Base-by-base conservation (phyloP, 2,797 vertebrate genomes). In the Varecia variegata region DNA sequence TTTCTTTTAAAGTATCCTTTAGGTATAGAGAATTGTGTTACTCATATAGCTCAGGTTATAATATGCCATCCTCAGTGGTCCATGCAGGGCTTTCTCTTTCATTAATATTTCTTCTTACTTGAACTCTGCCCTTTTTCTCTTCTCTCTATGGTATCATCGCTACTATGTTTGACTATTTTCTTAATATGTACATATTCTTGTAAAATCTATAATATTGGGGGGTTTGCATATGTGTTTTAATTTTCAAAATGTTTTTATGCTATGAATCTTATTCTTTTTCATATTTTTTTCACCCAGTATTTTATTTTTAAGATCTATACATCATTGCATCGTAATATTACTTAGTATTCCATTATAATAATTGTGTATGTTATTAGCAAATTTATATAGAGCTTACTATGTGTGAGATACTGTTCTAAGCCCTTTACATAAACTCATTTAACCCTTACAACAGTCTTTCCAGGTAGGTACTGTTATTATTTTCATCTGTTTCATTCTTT, bases 161-260 rank as follows among this genome's bases (percentile, higher is more conserved):
- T 80, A 27, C 35, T 65, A 43, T 35, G 21, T 62, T 82, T 92
- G 23, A 35, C 38, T 88, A n/a, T 93, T 71, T 90, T 60, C 56
- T 96, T 94, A 90, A 84, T 71, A 32, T n/a, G 38, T n/a, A 60
- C 52, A 45, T 93, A 32, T 68, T 79, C 82, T 68, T 87, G 13
- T 92, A 87, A 67, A 90, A 88, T 83, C 38, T 71, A 1, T 84
- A 90, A 58, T 79, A 13, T 50, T 73, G 5, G 12, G 13, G 40
- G 30, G 15, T 25, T 40, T 74, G 15, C 80, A 8, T 84, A 71
- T 87, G 40, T 70, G 25, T 79, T 86, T 86, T 76, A 68, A 70
- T 81, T 90, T 90, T 95, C 43, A 73, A 38, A 79, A 65, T 52
- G 23, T 60, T 93, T 82, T 80, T 67, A 40, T 87, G 65, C 43